Conservation (phyloP, 2,888 invertebrate genomes). For the Microdon myrmicae region DNA sequence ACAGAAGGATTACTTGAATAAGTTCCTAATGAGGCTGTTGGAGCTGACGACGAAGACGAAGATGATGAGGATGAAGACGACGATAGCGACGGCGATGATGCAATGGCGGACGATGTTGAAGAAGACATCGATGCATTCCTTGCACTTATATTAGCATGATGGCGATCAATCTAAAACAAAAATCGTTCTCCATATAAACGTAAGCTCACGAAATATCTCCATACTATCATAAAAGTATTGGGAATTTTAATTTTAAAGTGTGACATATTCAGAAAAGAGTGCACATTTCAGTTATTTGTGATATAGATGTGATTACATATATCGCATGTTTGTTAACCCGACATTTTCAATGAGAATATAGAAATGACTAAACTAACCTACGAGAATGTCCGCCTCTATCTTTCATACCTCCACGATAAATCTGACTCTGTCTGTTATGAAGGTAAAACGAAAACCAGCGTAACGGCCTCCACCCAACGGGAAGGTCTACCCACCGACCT, state of each 20-base stretch:
- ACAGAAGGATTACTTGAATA: conserved; percentile 63
- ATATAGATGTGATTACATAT: too few relatives aligned
- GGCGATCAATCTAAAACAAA: conserved; percentile 60
- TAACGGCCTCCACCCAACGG: too few relatives aligned
- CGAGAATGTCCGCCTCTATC: too few relatives aligned
- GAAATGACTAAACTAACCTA: too few relatives aligned
- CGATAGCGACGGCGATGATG: conserved; percentile 61
- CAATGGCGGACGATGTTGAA: conserved; percentile 54
- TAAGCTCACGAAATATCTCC: not conserved
- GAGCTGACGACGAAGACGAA: conserved; percentile 61
- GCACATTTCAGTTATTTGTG: too few relatives aligned
- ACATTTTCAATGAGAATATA: too few relatives aligned
- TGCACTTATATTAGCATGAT: too few relatives aligned
- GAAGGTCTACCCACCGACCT: too few relatives aligned
- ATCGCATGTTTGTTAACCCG: too few relatives aligned
- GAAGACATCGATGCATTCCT: conserved; percentile 60
- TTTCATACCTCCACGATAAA: too few relatives aligned
- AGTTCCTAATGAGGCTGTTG: conserved; percentile 56
- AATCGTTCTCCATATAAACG: not conserved
- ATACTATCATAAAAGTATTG: not conserved
- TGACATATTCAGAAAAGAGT: not conserved
- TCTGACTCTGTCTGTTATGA: too few relatives aligned
- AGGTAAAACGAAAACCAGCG: too few relatives aligned
- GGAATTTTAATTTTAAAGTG: not conserved
- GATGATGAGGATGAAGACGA: conserved; percentile 60